Evolutionary conservation across 2,113 vertebrate species (phyloP).

Genomic region (Gila orcuttii): DNA sequence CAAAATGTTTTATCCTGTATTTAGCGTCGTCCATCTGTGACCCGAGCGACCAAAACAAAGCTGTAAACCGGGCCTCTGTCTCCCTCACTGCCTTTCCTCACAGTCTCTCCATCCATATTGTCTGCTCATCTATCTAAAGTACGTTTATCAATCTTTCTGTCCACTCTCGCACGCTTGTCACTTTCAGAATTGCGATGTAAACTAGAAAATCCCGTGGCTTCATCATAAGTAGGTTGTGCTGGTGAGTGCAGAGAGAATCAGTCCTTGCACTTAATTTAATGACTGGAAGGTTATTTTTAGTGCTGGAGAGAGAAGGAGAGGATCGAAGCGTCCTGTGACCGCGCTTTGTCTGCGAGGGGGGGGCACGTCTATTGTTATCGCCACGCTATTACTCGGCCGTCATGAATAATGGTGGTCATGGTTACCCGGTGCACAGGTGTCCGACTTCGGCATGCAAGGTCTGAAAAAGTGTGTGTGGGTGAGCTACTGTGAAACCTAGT

Average conservation of each 20-base stretch:
- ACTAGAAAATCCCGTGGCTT: slow-evolving; percentile 38
- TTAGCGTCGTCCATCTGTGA: too few species aligned
- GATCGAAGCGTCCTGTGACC: not conserved
- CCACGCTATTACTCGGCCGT: not conserved
- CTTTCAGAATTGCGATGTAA: not conserved
- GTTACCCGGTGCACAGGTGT: slow-evolving; percentile 31
- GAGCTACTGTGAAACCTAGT: slow-evolving; percentile 27
- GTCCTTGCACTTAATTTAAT: slow-evolving; percentile 73
- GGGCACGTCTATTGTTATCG: slow-evolving; percentile 23
- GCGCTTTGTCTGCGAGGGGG: not conserved
- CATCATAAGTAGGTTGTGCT: slow-evolving; percentile 54
- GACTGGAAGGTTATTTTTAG: slow-evolving; percentile 73
- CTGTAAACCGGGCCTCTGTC: not conserved
- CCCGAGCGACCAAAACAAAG: too few species aligned
- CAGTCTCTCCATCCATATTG: not conserved
- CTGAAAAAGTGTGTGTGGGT: slow-evolving; percentile 36
- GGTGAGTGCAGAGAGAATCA: slow-evolving; percentile 53
- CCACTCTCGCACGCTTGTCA: not conserved
- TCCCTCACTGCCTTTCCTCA: slow-evolving; percentile 16
- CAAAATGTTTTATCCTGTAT: too few species aligned
- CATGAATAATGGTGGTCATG: slow-evolving; percentile 18
- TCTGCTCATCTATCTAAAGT: not conserved
- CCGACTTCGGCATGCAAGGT: not conserved
- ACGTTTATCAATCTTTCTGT: not conserved
- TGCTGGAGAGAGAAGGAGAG: slow-evolving; percentile 31